Percentiles rank a stretch among this genome's conserved stretches.
Conservation (phyloP, 2,113 vertebrate species). For the Entomyzon cyanotis region DNA sequence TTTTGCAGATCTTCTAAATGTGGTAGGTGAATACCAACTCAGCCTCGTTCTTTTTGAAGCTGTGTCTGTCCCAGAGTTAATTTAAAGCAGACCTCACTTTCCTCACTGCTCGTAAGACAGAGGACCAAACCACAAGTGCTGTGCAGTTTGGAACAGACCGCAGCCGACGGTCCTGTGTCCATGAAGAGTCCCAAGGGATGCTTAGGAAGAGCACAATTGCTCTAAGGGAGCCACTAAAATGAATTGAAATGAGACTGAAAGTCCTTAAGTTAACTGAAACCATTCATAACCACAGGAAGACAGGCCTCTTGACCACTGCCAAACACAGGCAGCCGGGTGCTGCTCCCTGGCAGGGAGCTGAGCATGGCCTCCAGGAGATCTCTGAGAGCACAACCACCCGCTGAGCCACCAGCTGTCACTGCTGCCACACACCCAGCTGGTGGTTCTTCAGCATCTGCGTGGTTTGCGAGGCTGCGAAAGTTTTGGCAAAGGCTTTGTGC, state of each 20-base stretch:
- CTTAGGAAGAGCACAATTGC: background rate
- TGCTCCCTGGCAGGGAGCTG: background rate
- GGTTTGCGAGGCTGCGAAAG: background rate
- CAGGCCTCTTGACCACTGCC: background rate
- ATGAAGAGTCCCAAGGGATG: background rate
- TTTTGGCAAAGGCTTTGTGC: background rate
- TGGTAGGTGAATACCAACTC: background rate
- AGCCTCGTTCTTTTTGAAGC: background rate
- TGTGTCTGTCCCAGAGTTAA: background rate
- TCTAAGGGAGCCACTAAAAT: background rate
- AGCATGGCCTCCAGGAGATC: rapidly evolving
- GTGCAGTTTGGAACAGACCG: rapidly evolving
- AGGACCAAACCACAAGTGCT: background rate
- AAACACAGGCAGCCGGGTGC: background rate
- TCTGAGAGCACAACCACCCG: background rate
- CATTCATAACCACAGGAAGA: background rate
- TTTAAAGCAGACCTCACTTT: background rate
- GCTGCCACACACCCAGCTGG: background rate
- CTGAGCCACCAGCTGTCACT: background rate
- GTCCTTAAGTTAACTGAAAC: background rate
- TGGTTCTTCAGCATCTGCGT: background rate
- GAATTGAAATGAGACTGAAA: background rate
- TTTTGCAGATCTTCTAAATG: background rate
- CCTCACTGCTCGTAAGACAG: background rate
- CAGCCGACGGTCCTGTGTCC: background rate